Conservation (phyloP, 1,140 invertebrate species). For the Brachionus plicatilis region DNA sequence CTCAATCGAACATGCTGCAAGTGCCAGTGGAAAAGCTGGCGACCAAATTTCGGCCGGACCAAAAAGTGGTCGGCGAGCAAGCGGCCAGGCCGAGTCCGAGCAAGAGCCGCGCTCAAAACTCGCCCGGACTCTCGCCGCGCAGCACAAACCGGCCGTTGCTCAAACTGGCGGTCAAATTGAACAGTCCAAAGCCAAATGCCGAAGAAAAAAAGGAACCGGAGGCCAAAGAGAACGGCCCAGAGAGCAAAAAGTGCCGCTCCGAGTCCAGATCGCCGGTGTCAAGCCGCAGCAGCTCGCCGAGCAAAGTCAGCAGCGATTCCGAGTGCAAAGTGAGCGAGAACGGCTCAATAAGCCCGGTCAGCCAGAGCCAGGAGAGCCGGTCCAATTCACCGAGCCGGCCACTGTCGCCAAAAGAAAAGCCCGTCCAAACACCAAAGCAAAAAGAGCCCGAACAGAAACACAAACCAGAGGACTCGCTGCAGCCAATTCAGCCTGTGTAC, state of each 20-base stretch:
- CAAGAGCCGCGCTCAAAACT: background rate
- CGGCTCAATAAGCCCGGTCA: background rate
- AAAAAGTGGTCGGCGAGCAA: background rate
- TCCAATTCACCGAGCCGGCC: background rate
- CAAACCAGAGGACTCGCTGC: background rate
- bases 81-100: background rate
- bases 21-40: background rate
- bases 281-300: background rate
- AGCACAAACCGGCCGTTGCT: background rate
- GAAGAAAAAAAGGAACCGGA: background rate
- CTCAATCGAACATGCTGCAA: background rate
- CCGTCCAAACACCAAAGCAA: background rate
- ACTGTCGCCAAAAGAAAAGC: background rate
- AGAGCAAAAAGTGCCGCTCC: background rate
- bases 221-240: background rate
- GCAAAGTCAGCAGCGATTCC: slow-evolving; percentile 5
- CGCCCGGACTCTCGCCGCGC: background rate
- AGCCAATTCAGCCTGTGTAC: background rate
- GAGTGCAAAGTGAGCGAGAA: background rate
- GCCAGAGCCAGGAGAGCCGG: background rate
- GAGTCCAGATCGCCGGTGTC: background rate
- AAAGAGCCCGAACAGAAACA: background rate
- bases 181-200: background rate
- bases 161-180: background rate
- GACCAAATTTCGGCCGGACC: background rate